Conservation (phyloP, 2,888 invertebrate genomes). For the Drosophila mercatorum region DNA sequence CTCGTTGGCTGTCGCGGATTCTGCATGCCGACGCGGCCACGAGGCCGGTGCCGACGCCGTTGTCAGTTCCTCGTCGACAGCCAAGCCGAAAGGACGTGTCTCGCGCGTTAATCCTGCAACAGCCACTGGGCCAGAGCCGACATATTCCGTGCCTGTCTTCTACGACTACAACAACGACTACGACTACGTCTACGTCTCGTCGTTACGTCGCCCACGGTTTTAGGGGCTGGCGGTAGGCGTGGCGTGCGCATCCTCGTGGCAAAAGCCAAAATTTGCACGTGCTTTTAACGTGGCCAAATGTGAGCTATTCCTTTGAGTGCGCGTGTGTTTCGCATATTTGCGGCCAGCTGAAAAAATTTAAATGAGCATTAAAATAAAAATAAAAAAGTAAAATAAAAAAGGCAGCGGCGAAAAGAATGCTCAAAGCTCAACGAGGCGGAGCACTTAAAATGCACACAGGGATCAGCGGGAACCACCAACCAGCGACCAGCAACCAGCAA, state of each 20-base stretch:
- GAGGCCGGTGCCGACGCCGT: not conserved
- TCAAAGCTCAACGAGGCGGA: constrained; percentile 25
- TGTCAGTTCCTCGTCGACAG: constrained; percentile 52
- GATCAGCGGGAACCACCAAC: not conserved
- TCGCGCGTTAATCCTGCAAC: constrained; percentile 30
- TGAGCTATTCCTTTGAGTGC: constrained; percentile 53
- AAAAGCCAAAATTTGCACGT: constrained; percentile 52
- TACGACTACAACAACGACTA: not conserved
- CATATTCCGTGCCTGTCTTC: constrained; percentile 19
- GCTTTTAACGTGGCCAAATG: constrained; percentile 44
- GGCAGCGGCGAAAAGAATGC: constrained; percentile 11
- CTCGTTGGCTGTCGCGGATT: constrained; percentile 4
- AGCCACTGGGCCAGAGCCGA: constrained; percentile 9
- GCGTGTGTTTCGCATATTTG: constrained; percentile 46
- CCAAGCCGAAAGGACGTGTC: constrained; percentile 45
- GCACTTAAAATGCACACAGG: constrained; percentile 25
- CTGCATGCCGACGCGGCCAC: constrained; percentile 4
- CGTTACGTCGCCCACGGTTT: constrained; percentile 6
- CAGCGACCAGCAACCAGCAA: not conserved
- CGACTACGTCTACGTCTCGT: constrained; percentile 12
- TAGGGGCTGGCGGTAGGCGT: constrained; percentile 13
- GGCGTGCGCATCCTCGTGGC: constrained; percentile 36
- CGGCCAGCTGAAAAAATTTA: constrained; percentile 39
- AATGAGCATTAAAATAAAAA: constrained; percentile 31
- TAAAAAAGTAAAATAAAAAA: not conserved